Base-by-base conservation (phyloP, 2,797 vertebrate genomes). In the Cottoperca gobio region DNA sequence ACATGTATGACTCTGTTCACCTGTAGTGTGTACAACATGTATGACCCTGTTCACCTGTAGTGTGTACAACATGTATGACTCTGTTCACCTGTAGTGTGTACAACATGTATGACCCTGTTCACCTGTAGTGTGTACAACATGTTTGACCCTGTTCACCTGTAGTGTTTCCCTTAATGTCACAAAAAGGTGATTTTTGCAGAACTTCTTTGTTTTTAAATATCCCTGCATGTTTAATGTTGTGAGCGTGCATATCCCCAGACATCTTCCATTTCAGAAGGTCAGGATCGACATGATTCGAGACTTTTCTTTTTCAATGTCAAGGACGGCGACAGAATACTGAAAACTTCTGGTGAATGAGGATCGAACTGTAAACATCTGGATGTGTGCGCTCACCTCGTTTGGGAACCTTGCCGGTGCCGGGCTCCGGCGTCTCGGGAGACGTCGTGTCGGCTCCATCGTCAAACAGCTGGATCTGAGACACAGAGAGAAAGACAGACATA, bases 371-470 rank as follows among this genome's bases (percentile, higher is more conserved):
- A 19, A 33, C 23, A 24, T 54, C 43, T 28, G 3, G 9, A 14
- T 0, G 43, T 16, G 45, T 66, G 46, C 50, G 33, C 45, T 83
- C 83, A 98, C 98, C 98, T 96, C 96, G 94, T 79, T 96, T 99
- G 73, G 94, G 96, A 57, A 97, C 91, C 89, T 95, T 94, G 48
- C 95, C 89, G 6, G 94, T 82, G 79, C 86, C 89, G 4, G 96
- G 95, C 73, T 99, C 98, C 0, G 98, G 97, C 1, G 97, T 98
- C 77, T 99, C 98, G 2, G 98, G 97, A 63, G 97, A 98, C 0
- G 97, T 97, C 0, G 97, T 97, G 79, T 99, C 97, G 0, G 96
- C 96, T 48, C 96, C 96, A 89, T 99, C 97, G 37, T 99, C 98
- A 60, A 99, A 96, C 19, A 99, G 91, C 86, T 99, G 98, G 86